Evolutionary conservation across 1,140 invertebrate species (phyloP), one percentile per base, ranked within the genome.

Genomic region (Physella acuta): DNA sequence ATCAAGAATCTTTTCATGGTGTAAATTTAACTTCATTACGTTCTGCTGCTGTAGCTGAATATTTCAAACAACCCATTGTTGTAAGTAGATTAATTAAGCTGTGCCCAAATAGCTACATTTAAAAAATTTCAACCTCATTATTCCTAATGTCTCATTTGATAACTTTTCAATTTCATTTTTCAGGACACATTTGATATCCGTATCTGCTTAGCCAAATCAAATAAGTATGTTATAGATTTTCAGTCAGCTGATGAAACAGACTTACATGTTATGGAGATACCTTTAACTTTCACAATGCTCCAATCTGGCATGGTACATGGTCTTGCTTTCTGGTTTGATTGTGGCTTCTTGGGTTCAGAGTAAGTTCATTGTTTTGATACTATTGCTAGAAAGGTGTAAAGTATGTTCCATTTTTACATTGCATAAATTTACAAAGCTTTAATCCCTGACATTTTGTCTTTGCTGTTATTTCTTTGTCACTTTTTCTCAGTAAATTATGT

Each of bases 311-410:
- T 95, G 69, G 92, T 98, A 72, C 97, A 99, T 82, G 97, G 97
- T 11, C 86, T 99, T 68, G 97, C 97, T 26, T 99, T 99, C 87
- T 99, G 97, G 97, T 99, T 99, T 86, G 97, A 99, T 87, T 97
- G 99, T n/a, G 92, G 96, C 59, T 99, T 99, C 87, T 90, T 94
- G 61, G 97, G 97, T 33, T 91, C 90, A 65, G 90, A 89, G 86
- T 87, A 81, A 79, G 77, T 76, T 4, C 33, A 16, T 14, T 20
- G 33, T 49, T n/a, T 49, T 49, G 11, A n/a, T 49, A 14, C n/a
- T 11, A 14, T 49, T 49, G 44, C n/a, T 49, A 14, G 44, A n/a
- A 14, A 14, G 44, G 11, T 49, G 11, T 49, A 49, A 49, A 49
- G 11, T 49, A n/a, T 49, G 44, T 49, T 49, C n/a, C n/a, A n/a